A percentile compares a stretch with the other conserved stretches of the same genome.
Evolutionary conservation across 2,113 vertebrate species (phyloP).

Genomic region (Ceratotherium simum): DNA sequence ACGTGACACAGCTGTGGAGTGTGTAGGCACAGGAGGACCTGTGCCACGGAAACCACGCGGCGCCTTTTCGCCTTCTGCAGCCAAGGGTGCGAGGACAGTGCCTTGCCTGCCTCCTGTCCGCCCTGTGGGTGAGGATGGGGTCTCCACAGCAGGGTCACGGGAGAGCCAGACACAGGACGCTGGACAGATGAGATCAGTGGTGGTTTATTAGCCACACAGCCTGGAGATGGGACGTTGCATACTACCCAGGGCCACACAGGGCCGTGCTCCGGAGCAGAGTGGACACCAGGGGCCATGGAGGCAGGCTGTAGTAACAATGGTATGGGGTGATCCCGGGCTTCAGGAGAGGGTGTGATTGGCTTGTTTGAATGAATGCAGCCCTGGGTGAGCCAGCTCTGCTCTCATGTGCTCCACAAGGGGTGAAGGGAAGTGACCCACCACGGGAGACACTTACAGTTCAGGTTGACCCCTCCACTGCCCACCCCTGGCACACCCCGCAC

Average conservation of each 20-base stretch:
- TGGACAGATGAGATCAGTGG: not conserved
- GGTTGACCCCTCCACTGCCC: fast-evolving
- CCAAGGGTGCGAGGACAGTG: not conserved
- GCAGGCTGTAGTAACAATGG: not conserved
- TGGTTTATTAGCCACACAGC: not conserved
- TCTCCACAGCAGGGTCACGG: not conserved
- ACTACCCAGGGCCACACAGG: not conserved
- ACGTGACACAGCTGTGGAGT: fast-evolving
- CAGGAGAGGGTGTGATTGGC: not conserved
- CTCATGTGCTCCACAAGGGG: not conserved
- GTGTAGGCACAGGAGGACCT: too few species aligned
- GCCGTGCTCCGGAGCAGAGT: not conserved
- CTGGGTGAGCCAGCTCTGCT: not conserved
- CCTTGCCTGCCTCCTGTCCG: too few species aligned
- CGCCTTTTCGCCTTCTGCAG: not conserved
- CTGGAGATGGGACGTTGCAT: not conserved
- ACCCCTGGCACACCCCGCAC: not conserved
- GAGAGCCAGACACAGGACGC: not conserved
- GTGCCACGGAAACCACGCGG: not conserved
- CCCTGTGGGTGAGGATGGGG: not conserved
- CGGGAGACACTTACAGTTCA: not conserved
- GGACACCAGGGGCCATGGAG: not conserved
- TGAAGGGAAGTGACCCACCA: not conserved
- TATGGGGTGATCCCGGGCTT: not conserved
- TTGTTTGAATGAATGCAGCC: not conserved